phyloP scores from a whole-genome alignment of 2,888 invertebrate species.

The Eupithecia subfuscata region DNA sequence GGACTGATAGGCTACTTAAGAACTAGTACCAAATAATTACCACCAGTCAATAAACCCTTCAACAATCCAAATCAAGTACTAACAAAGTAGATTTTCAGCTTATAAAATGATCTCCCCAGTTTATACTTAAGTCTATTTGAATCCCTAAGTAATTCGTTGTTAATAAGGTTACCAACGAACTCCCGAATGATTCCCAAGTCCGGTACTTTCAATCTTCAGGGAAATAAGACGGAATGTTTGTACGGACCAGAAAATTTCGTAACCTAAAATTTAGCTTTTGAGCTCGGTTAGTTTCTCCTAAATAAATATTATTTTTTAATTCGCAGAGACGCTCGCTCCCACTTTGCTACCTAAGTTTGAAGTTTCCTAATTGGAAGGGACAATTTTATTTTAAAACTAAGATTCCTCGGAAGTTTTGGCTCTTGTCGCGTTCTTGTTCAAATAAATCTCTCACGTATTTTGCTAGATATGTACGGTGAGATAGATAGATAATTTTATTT shows the following conservation, averaged over 20 bases:
- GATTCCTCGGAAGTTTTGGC: background rate
- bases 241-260: slow-evolving; percentile 53
- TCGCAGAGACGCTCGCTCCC: slow-evolving; percentile 3
- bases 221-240: slow-evolving; percentile 71
- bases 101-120: background rate
- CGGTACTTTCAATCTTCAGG: slow-evolving; percentile 60
- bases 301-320: slow-evolving; percentile 29
- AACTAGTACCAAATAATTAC: background rate
- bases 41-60: background rate
- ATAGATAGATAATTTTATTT: no score
- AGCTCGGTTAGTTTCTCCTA: slow-evolving; percentile 20
- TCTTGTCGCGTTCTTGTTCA: background rate
- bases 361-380: background rate
- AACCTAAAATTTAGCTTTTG: slow-evolving; percentile 49
- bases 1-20: no score
- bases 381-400: background rate
- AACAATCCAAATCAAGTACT: background rate
- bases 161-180: slow-evolving; percentile 48
- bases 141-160: slow-evolving; percentile 58
- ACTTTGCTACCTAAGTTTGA: background rate
- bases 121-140: background rate
- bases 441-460: background rate
- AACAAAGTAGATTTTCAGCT: background rate
- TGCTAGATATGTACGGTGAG: background rate
- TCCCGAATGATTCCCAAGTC: slow-evolving; percentile 68